Percentiles rank a stretch among this genome's conserved stretches.
Evolutionary conservation across 2,888 invertebrate species (phyloP).

Genomic region (Ganaspis brasiliensis): DNA sequence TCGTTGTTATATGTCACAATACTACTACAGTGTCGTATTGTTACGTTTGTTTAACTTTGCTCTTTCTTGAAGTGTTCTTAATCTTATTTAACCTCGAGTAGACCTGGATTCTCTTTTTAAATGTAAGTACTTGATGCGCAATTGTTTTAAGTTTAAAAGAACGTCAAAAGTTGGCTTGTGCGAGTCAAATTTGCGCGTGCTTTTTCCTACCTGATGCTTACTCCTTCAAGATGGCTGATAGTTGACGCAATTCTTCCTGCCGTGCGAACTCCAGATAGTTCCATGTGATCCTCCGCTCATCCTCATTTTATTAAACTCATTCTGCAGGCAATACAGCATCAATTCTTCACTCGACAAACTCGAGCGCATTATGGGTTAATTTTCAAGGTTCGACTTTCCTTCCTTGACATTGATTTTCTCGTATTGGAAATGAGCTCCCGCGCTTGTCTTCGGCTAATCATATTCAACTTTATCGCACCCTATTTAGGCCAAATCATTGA

Average conservation of each 20-base stretch:
- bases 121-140: conserved; percentile 70
- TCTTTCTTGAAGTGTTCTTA: conserved; percentile 69
- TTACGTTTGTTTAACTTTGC: conserved; percentile 60
- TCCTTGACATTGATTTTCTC: conserved; percentile 59
- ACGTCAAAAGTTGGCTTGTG: conserved; percentile 44
- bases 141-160: conserved; percentile 34
- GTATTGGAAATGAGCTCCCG: conserved; percentile 57
- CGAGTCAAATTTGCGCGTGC: conserved; percentile 68
- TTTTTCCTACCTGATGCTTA: conserved; percentile 69
- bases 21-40: conserved; percentile 72
- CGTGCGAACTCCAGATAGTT: conserved; percentile 61
- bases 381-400: conserved; percentile 25
- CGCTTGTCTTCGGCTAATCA: conserved; percentile 47
- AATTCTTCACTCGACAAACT: no score
- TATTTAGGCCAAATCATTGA: neutral
- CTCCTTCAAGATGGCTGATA: conserved; percentile 76
- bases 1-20: conserved; percentile 75
- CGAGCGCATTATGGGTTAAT: neutral
- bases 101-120: conserved; percentile 67
- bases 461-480: neutral
- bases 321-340: neutral
- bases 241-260: conserved; percentile 72
- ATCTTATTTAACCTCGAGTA: conserved; percentile 73
- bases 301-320: conserved; percentile 10
- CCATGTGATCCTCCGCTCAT: conserved; percentile 27